These are phyloP conservation scores for Ceraclea dissimilis DNA, from an alignment of 2,888 invertebrate genomes.

Conservation along the genomic window DNA sequence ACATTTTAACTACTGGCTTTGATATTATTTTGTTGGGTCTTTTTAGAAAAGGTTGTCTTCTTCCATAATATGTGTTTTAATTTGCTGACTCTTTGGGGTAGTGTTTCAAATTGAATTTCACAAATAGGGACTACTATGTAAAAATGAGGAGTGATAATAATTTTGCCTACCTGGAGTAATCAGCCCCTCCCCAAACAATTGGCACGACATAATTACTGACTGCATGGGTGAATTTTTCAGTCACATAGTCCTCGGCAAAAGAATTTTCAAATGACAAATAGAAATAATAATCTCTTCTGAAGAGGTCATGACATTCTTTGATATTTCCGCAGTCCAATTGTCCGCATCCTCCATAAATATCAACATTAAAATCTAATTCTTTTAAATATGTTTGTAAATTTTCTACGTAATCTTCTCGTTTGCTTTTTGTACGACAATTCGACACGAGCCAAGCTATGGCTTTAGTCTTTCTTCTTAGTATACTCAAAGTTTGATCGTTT, in stretches of 20 bases:
- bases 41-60: too few species aligned
- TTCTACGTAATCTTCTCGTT: constrained; percentile 27
- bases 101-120: too few species aligned
- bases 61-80: too few species aligned
- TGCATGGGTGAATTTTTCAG: constrained; percentile 38
- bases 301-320: constrained; percentile 31
- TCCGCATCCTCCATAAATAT: constrained; percentile 37
- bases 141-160: too few species aligned
- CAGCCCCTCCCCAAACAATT: constrained; percentile 58
- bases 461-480: constrained; percentile 33
- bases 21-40: too few species aligned
- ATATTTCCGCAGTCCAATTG: constrained; percentile 31
- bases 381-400: constrained; percentile 30
- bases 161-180: constrained; percentile 53
- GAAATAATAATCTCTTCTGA: constrained; percentile 36
- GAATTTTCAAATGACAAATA: constrained; percentile 40
- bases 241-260: constrained; percentile 38
- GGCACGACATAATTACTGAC: constrained; percentile 56
- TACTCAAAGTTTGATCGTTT: constrained; percentile 28
- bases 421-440: constrained; percentile 31
- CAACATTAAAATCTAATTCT: constrained; percentile 31
- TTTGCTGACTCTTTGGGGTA: too few species aligned
- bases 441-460: constrained; percentile 40
- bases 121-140: too few species aligned
- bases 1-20: too few species aligned